These are phyloP conservation scores for Puntigrus tetrazona DNA, from an alignment of 2,113 vertebrate genomes.

Conservation along the genomic window DNA sequence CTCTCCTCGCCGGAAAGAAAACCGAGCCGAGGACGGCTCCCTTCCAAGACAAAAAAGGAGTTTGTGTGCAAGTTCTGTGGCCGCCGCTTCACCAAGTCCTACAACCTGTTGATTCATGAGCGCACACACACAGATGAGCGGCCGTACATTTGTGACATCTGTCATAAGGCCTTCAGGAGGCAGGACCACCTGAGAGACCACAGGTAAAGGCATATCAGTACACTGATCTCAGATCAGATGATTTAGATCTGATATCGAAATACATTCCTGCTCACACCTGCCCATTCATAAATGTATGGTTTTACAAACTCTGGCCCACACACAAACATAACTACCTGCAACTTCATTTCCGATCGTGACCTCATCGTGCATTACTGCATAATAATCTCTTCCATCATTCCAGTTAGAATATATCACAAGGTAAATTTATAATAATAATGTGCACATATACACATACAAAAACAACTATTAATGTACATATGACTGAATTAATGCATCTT, in stretches of 20 bases:
- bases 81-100: slow-evolving; percentile 98
- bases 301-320: not conserved
- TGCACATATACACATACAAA: not conserved
- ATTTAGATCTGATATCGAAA: not conserved
- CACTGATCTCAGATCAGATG: not conserved
- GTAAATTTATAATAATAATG: not conserved
- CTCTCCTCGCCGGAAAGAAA: slow-evolving; percentile 91
- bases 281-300: not conserved
- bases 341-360: not conserved
- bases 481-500: not conserved
- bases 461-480: not conserved
- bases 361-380: not conserved
- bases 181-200: slow-evolving; percentile 98
- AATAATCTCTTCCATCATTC: not conserved
- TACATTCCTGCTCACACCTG: not conserved
- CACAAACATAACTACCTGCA: slow-evolving; percentile 15
- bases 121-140: slow-evolving; percentile 96
- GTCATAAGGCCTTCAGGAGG: slow-evolving; percentile 98
- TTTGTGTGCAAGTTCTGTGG: slow-evolving; percentile 99
- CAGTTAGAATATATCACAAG: not conserved
- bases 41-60: slow-evolving; percentile 98
- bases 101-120: slow-evolving; percentile 98
- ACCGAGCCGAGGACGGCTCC: slow-evolving; percentile 89
- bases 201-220: slow-evolving; percentile 75
- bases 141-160: slow-evolving; percentile 98